Evolutionary conservation across 2,797 vertebrate genomes (phyloP).

Genomic region (Columba guinea): DNA sequence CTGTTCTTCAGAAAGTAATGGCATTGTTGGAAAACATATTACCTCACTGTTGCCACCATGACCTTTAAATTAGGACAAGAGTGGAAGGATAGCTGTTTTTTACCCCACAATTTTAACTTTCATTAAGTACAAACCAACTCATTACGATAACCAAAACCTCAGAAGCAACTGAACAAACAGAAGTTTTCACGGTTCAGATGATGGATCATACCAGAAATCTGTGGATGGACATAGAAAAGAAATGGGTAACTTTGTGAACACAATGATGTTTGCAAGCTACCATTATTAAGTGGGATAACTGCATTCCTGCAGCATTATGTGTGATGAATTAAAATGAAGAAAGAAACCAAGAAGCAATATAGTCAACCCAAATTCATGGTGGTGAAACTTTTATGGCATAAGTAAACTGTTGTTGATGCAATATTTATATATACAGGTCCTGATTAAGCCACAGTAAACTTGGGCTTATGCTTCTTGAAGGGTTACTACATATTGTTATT

Average conservation of each 20-base stretch:
- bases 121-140: not conserved
- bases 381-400: not conserved
- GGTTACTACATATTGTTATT: not conserved
- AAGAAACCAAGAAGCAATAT: not conserved
- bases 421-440: not conserved
- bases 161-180: not conserved
- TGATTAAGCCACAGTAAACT: not conserved
- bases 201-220: not conserved
- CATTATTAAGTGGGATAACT: not conserved
- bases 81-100: not conserved
- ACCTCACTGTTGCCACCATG: not conserved
- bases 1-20: not conserved
- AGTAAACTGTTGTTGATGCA: not conserved
- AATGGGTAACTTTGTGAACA: not conserved
- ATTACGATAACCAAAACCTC: not conserved
- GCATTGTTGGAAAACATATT: not conserved
- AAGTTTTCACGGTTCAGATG: not conserved
- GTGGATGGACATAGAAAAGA: not conserved
- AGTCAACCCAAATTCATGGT: not conserved
- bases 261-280: not conserved
- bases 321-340: constrained; percentile 11
- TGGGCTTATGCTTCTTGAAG: not conserved
- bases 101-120: not conserved
- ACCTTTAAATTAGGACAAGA: not conserved
- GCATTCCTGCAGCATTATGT: not conserved